Conservation (phyloP, 2,888 invertebrate genomes). For the Helleia helle region DNA sequence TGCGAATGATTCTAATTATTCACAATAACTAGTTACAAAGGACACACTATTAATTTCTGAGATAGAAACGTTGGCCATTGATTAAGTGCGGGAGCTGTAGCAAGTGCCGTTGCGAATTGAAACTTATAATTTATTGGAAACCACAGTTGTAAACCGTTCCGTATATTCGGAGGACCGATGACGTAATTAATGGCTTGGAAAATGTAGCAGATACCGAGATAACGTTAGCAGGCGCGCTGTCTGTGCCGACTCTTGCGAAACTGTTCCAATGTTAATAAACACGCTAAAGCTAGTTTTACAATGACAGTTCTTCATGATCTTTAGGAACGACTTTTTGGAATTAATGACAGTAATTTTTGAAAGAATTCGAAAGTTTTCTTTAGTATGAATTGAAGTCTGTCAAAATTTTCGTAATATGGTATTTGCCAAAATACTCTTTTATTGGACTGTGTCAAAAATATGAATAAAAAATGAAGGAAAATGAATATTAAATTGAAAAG, state of each 20-base stretch:
- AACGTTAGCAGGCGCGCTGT: slow-evolving; percentile 58
- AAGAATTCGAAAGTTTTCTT: no score
- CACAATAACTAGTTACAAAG: slow-evolving; percentile 32
- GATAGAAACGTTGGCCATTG: slow-evolving; percentile 47
- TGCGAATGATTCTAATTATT: slow-evolving; percentile 17
- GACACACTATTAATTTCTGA: slow-evolving; percentile 38
- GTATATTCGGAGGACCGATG: slow-evolving; percentile 50
- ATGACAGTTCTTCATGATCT: slow-evolving; percentile 10
- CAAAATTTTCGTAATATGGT: no score
- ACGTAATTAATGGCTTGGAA: slow-evolving; percentile 67
- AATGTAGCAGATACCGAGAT: slow-evolving; percentile 60
- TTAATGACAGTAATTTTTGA: no score
- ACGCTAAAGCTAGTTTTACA: slow-evolving; percentile 17
- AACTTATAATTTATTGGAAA: slow-evolving; percentile 55
- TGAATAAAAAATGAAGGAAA: no score
- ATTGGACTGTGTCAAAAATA: no score
- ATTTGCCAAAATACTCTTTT: no score
- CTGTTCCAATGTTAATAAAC: slow-evolving; percentile 38
- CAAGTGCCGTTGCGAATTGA: slow-evolving; percentile 47
- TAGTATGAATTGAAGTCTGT: no score
- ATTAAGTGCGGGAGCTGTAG: slow-evolving; percentile 36
- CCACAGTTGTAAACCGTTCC: slow-evolving; percentile 40
- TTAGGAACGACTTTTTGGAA: no score
- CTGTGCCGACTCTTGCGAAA: slow-evolving; percentile 64
- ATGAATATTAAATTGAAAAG: no score